phyloP scores from a whole-genome alignment of 2,797 vertebrate genomes.

The Dipus sagitta region DNA sequence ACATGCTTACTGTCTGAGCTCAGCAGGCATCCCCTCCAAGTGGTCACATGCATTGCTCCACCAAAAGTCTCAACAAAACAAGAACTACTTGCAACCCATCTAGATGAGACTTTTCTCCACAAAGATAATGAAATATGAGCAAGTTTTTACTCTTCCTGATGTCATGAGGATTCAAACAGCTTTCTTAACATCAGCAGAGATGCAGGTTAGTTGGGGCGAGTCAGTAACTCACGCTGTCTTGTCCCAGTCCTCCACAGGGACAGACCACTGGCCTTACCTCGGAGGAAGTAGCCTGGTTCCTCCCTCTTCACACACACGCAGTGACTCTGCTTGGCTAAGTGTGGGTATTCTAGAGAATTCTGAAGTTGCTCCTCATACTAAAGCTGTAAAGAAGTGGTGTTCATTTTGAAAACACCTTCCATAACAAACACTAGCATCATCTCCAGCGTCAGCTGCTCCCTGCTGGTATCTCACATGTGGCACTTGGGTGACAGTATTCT shows the following conservation, averaged over 20 bases:
- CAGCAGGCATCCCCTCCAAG: neutral
- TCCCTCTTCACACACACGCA: too few species aligned
- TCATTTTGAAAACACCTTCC: neutral
- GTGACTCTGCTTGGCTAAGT: too few species aligned
- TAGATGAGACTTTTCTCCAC: neutral
- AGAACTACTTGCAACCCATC: too few species aligned
- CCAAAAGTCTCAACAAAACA: neutral
- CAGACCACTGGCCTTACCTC: too few species aligned
- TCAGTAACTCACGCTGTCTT: too few species aligned
- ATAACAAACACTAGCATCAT: too few species aligned
- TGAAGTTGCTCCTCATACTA: too few species aligned
- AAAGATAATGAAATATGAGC: neutral
- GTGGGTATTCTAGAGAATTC: too few species aligned
- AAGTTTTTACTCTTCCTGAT: neutral
- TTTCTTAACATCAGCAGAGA: neutral
- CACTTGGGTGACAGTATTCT: neutral
- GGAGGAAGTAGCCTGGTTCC: too few species aligned
- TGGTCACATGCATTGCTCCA: neutral
- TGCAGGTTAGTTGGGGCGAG: neutral
- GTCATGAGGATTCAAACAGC: neutral
- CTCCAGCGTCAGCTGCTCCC: neutral
- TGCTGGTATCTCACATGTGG: neutral
- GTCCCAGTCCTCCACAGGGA: too few species aligned
- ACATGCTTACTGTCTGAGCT: slow-evolving; percentile 43
- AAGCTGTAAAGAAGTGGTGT: too few species aligned